Evolutionary conservation across 2,113 vertebrate species (phyloP), one percentile per base, ranked within the genome.

Genomic region (Tupaia tana): DNA sequence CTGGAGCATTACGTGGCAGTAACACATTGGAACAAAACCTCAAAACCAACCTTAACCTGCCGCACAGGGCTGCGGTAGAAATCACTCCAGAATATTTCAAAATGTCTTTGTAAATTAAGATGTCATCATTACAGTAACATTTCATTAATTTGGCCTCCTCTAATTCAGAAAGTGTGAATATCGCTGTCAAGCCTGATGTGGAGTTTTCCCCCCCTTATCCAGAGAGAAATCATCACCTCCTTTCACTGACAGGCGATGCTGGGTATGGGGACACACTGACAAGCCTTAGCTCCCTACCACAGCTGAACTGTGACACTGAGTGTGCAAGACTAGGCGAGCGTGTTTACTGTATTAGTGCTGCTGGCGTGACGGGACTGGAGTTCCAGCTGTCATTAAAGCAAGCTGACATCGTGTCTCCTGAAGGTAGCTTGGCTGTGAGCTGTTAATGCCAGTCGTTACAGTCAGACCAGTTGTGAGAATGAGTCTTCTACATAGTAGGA

Each of bases 61-160:
- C 74, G 81, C 19, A 34, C 7, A 34, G 27, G 78, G 18, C 61
- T 74, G n/a, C 64, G 20, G 52, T 58, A 18, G 29, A 71, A 90
- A 67, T 77, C 86, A 52, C 22, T 34, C 13, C 29, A 71, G 29
- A 95, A 87, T 15, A 84, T n/a, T 43, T 83, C 63, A 89, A 80
- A 96, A 86, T 52, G 59, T 75, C 73, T 94, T 70, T 81, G 89
- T 67, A 81, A 96, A 95, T 96, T 84, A 91, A 82, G 34, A 94
- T 95, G 80, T 95, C 93, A 93, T 29, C n/a, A 15, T 66, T 52
- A 78, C 18, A 70, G 25, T 58, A 89, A 75, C 69, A 94, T 64
- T 56, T 81, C 78, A 82, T 89, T 69, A 93, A 80, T 59, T 84
- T 93, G 84, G 67, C n/a, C 63, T 94, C 78, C 27, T 73, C 77